Conservation (phyloP, 2,888 invertebrate genomes). For the Eremobia ochroleuca region DNA sequence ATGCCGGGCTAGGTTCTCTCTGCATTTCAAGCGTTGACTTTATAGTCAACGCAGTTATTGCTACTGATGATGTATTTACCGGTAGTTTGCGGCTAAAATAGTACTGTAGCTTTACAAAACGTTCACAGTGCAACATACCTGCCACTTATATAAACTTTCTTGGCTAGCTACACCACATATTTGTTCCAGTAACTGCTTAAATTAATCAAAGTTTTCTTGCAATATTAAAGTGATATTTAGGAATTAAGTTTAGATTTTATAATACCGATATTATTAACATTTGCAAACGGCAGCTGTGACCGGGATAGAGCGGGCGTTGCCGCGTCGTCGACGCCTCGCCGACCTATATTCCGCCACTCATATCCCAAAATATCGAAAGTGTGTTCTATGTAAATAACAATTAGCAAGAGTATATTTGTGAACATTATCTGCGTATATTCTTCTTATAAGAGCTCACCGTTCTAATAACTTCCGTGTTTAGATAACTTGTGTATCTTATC, state of each 20-base stretch:
- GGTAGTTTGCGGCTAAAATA: constrained; percentile 27
- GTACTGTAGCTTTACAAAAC: constrained; percentile 4
- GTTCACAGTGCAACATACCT: constrained; percentile 1
- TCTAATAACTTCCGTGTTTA: constrained; percentile 18
- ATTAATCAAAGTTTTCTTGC: not conserved
- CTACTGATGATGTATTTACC: not conserved
- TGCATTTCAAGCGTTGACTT: not conserved
- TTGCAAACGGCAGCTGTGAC: constrained; percentile 85
- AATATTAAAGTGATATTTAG: constrained; percentile 4
- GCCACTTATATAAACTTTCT: constrained; percentile 50
- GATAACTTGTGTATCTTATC: constrained; percentile 47
- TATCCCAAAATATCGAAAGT: constrained; percentile 89
- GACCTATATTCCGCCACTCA: constrained; percentile 88
- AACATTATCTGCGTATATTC: not conserved
- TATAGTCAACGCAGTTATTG: not conserved
- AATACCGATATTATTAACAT: constrained; percentile 74
- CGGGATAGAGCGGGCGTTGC: constrained; percentile 89
- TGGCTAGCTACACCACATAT: constrained; percentile 36
- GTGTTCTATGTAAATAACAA: constrained; percentile 71
- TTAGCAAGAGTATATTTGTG: constrained; percentile 39
- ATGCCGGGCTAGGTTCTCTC: not conserved
- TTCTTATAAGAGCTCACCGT: not conserved
- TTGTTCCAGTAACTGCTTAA: constrained; percentile 9
- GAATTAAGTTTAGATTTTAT: constrained; percentile 27
- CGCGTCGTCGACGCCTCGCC: constrained; percentile 81